phyloP scores from a whole-genome alignment of 2,797 vertebrate genomes.

The Brachymystax lenok region DNA sequence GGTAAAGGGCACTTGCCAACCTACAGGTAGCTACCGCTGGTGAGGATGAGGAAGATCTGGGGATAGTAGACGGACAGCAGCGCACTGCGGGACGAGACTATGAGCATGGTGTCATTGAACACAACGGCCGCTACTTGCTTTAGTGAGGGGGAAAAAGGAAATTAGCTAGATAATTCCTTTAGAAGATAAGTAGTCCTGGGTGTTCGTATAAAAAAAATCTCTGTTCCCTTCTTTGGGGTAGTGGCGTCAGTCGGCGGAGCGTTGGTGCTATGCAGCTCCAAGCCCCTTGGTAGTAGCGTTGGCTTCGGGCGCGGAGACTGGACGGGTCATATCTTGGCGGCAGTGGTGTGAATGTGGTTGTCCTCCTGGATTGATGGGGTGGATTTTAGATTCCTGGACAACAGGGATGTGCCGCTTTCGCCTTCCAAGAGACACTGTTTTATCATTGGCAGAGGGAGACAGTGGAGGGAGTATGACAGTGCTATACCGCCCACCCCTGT shows the following conservation, averaged over 20 bases:
- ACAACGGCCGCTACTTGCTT: conserved; percentile 54
- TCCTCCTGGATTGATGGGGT: conserved; percentile 75
- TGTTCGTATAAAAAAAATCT: conserved; percentile 49
- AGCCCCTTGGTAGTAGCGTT: conserved; percentile 74
- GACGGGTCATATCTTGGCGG: conserved; percentile 82
- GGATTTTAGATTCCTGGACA: conserved; percentile 60
- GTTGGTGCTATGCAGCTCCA: conserved; percentile 72
- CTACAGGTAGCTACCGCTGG: conserved; percentile 99
- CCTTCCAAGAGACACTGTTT: conserved; percentile 77
- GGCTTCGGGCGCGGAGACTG: conserved; percentile 65
- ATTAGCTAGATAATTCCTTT: neutral
- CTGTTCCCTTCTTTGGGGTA: conserved; percentile 49
- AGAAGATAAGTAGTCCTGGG: conserved; percentile 30
- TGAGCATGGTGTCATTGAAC: conserved; percentile 88
- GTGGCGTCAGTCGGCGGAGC: conserved; percentile 64
- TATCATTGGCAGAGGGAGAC: conserved; percentile 76
- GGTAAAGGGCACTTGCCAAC: conserved; percentile 67
- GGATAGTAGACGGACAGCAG: conserved; percentile 94
- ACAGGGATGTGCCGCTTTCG: conserved; percentile 67
- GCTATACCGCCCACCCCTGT: conserved; percentile 73
- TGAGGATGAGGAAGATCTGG: conserved; percentile 97
- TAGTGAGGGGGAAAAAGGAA: conserved; percentile 32
- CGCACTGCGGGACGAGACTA: conserved; percentile 88
- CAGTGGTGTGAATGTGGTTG: conserved; percentile 72
- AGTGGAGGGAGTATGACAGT: conserved; percentile 43